Evolutionary conservation across 2,113 vertebrate species (phyloP).

Genomic region (Dicrurus megarhynchus): DNA sequence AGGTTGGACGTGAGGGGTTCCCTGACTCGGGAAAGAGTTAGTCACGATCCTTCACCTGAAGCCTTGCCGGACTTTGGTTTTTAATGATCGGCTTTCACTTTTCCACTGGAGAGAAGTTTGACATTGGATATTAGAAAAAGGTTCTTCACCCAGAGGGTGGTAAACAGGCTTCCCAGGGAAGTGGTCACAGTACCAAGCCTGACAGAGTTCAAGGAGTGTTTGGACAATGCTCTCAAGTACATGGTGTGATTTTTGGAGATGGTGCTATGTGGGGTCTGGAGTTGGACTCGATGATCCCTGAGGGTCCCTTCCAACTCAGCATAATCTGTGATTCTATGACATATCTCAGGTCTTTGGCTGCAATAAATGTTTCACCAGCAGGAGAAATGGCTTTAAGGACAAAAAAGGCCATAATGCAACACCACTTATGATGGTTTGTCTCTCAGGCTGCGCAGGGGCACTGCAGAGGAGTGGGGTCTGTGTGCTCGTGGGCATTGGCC

Average conservation of each 20-base stretch:
- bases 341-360: neutral
- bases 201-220: neutral
- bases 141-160: neutral
- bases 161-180: neutral
- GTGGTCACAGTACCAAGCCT: neutral
- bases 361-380: neutral
- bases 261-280: too few relatives aligned
- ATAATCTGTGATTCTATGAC: neutral
- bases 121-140: neutral
- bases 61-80: neutral
- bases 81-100: neutral
- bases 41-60: neutral
- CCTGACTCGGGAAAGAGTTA: neutral
- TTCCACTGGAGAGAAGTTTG: rapidly evolving
- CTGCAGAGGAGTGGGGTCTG: rapidly evolving
- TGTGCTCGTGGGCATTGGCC: rapidly evolving
- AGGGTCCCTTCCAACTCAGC: neutral
- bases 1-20: rapidly evolving
- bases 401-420: rapidly evolving
- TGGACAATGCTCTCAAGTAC: neutral
- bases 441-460: neutral
- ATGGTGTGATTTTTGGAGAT: neutral
- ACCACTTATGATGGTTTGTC: neutral
- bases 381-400: neutral
- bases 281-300: neutral